Evolutionary conservation across 2,888 invertebrate genomes (phyloP).

Genomic region (Himalopsyche kuldschensis): DNA sequence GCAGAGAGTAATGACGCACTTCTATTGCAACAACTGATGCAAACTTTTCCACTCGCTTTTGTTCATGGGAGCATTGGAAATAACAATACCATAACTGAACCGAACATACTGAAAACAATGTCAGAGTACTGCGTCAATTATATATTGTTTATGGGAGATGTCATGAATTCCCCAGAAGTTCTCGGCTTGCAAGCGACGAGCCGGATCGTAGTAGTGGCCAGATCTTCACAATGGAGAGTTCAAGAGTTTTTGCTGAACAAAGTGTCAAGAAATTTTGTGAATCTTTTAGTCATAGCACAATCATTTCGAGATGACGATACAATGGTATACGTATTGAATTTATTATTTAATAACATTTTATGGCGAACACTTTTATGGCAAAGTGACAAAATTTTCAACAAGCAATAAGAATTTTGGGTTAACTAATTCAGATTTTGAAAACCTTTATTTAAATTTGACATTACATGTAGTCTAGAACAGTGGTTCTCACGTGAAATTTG

Average conservation of each 20-base stretch:
- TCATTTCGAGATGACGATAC: slow-evolving; percentile 60
- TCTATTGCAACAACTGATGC: slow-evolving; percentile 62
- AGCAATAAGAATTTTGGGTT: too few relatives aligned
- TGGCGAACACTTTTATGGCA: too few relatives aligned
- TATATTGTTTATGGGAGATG: slow-evolving; percentile 68
- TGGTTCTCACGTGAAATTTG: too few relatives aligned
- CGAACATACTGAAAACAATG: slow-evolving; percentile 49
- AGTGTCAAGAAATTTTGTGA: slow-evolving; percentile 66
- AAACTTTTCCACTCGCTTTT: slow-evolving; percentile 59
- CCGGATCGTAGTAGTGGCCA: slow-evolving; percentile 68
- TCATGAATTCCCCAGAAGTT: slow-evolving; percentile 60
- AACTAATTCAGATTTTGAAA: too few relatives aligned
- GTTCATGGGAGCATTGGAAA: slow-evolving; percentile 65
- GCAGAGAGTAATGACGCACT: slow-evolving; percentile 60
- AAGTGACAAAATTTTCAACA: too few relatives aligned
- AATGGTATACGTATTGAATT: slow-evolving; percentile 48
- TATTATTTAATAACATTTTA: neutral
- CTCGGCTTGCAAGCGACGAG: slow-evolving; percentile 65
- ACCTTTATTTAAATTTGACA: too few relatives aligned
- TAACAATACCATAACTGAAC: slow-evolving; percentile 53
- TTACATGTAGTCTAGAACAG: too few relatives aligned
- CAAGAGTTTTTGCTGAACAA: slow-evolving; percentile 68
- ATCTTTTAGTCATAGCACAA: slow-evolving; percentile 70
- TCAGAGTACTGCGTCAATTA: slow-evolving; percentile 63
- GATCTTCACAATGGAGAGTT: slow-evolving; percentile 75